Evolutionary conservation across 2,113 vertebrate species (phyloP).

Genomic region (Menura novaehollandiae): DNA sequence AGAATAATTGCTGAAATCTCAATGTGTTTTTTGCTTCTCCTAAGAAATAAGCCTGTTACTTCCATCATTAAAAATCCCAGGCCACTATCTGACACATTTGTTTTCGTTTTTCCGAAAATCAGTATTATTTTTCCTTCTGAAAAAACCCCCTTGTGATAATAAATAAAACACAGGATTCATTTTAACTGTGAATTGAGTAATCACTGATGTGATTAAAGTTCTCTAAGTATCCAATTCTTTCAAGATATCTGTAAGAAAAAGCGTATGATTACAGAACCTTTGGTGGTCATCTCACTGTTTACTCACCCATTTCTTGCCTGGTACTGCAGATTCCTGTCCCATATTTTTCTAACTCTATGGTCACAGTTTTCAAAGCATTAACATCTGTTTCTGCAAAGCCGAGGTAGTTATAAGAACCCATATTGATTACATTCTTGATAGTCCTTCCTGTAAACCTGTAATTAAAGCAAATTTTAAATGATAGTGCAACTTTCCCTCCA

Average conservation of each 20-base stretch:
- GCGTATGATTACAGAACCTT: not conserved
- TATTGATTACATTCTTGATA: conserved; percentile 88
- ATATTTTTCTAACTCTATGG: conserved; percentile 70
- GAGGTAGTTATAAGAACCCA: conserved; percentile 96
- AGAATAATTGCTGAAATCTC: not conserved
- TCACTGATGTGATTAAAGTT: not conserved
- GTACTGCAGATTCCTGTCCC: conserved; percentile 86
- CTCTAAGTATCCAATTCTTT: not conserved
- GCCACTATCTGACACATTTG: not conserved
- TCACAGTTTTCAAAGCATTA: conserved; percentile 83
- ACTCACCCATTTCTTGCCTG: conserved; percentile 87
- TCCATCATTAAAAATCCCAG: not conserved
- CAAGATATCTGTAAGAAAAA: not conserved
- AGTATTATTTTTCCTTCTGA: not conserved
- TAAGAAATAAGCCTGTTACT: not conserved
- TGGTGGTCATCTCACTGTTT: not conserved
- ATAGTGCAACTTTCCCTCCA: not conserved
- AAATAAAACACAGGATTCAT: not conserved
- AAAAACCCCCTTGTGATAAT: not conserved
- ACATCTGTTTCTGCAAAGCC: conserved; percentile 83
- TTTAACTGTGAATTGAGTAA: not conserved
- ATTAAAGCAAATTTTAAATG: conserved; percentile 9
- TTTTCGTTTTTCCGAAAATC: not conserved
- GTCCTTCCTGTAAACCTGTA: conserved; percentile 85
- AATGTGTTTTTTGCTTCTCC: not conserved